Evolutionary conservation across 2,888 invertebrate species (phyloP), one percentile per base, ranked within the genome.

Genomic region (Athalia rosae): DNA sequence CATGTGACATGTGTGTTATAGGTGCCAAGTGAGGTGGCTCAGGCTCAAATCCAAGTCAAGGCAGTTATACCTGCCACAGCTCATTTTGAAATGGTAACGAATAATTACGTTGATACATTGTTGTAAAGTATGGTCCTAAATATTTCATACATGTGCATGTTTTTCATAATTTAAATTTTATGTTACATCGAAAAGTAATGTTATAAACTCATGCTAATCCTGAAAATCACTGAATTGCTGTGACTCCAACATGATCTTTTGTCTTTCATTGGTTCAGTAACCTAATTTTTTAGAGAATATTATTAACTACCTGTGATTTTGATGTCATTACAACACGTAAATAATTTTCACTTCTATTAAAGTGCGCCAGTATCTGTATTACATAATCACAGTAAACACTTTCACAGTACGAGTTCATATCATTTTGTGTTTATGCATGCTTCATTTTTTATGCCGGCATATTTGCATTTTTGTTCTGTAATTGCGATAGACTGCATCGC

Each of bases 71-170:
- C 89, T 79, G 87, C 87, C 80, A 83, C 88, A 79, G 83, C 87
- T 80, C 89, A 88, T 79, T 89, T 87, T 84, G 89, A 89, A 86
- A 89, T 88, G 89, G 89, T 89, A 89, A 85, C 85, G 88, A 84
- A 77, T 81, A 77, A 71, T 76, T 41, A 45, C 63, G 78, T 77
- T 76, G 58, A 69, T 69, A 78, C 76, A 76, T 15, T 47, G 6
- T 61, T 28, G n/a, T n/a, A 13, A 9, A 41, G 41, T 6, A 28
- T 50, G 4, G 11, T 58, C 56, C 8, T n/a, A 58, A 71, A 43
- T 43, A 58, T 58, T 43, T 66, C 4, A 7, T 9, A 66, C 47
- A 48, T 13, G 4, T 58, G 71, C 71, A 71, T 59, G 71, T 66
- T 48, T 41, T 13, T 61, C 28, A 28, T 28, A 0, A 28, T 28